These are phyloP conservation scores for Pterophyllum scalare DNA, from an alignment of 2,113 vertebrate genomes.

Conservation along the genomic window DNA sequence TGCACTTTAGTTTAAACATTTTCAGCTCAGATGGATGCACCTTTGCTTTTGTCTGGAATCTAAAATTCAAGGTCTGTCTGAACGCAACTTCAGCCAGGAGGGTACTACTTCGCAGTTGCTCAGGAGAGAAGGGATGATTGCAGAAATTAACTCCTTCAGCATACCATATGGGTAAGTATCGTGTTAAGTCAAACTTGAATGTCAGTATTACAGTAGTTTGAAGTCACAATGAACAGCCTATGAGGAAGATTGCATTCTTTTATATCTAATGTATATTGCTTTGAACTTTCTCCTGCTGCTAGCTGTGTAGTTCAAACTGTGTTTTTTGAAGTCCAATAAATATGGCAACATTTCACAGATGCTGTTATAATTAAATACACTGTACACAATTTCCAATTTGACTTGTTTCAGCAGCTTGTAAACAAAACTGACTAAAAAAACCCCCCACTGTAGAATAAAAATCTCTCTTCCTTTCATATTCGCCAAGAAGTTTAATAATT, in stretches of 20 bases:
- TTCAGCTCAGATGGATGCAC: not conserved
- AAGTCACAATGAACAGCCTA: not conserved
- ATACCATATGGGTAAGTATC: not conserved
- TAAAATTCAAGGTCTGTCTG: not conserved
- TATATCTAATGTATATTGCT: not conserved
- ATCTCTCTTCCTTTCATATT: constrained; percentile 5
- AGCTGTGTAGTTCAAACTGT: not conserved
- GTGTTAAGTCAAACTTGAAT: not conserved
- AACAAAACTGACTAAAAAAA: constrained; percentile 29
- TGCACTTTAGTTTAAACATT: not conserved
- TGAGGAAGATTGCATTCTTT: not conserved
- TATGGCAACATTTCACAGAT: constrained; percentile 30
- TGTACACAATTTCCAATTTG: constrained; percentile 31
- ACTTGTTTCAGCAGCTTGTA: constrained; percentile 12
- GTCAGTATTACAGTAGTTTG: not conserved
- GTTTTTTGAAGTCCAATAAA: constrained; percentile 33
- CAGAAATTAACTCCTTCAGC: not conserved
- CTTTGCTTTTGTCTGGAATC: not conserved
- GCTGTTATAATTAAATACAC: constrained; percentile 45
- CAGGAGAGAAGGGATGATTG: not conserved
- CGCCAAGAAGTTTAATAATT: constrained; percentile 37
- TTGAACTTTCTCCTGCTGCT: not conserved
- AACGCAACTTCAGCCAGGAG: not conserved
- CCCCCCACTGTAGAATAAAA: constrained; percentile 50
- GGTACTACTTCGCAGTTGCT: not conserved